Evolutionary conservation across 1,140 invertebrate species (phyloP).

Genomic region (Drosophila ercepeae): DNA sequence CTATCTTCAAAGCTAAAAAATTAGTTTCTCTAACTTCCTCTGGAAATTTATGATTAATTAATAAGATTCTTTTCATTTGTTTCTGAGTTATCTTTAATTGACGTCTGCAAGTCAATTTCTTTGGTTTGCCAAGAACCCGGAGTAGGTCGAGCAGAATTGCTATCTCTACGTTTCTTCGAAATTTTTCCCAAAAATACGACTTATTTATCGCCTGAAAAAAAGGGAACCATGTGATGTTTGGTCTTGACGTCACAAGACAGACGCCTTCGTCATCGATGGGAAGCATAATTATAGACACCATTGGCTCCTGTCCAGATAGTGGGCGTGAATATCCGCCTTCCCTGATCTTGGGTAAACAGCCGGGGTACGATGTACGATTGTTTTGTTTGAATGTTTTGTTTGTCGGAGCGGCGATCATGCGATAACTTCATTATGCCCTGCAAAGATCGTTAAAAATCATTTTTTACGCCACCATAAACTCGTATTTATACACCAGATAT

Average conservation of each 20-base stretch:
- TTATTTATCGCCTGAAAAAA: conserved; percentile 6
- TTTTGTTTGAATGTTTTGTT: conserved; percentile 41
- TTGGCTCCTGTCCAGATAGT: conserved; percentile 2
- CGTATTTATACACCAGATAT: conserved; percentile 32
- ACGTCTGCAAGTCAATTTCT: neutral
- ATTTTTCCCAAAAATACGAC: conserved; percentile 1
- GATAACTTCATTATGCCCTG: conserved; percentile 38
- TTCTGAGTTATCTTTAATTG: neutral
- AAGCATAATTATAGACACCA: conserved; percentile 26
- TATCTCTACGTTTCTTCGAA: conserved; percentile 4
- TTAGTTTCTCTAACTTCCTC: too few relatives aligned
- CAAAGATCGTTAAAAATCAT: conserved; percentile 36
- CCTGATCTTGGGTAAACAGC: conserved; percentile 14
- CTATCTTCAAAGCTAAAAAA: too few relatives aligned
- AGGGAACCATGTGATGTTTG: conserved; percentile 26
- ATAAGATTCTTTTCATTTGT: too few relatives aligned
- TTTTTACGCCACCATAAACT: conserved; percentile 43
- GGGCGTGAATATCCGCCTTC: conserved; percentile 5
- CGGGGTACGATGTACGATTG: conserved; percentile 5
- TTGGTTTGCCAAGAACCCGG: conserved; percentile 2
- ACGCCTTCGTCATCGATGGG: conserved; percentile 28
- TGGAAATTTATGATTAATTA: too few relatives aligned
- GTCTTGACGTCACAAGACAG: conserved; percentile 47
- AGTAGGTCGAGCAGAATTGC: neutral
- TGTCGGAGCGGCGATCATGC: conserved; percentile 25